Base-by-base conservation (phyloP, 1,140 invertebrate genomes). In the Aphis gossypii region DNA sequence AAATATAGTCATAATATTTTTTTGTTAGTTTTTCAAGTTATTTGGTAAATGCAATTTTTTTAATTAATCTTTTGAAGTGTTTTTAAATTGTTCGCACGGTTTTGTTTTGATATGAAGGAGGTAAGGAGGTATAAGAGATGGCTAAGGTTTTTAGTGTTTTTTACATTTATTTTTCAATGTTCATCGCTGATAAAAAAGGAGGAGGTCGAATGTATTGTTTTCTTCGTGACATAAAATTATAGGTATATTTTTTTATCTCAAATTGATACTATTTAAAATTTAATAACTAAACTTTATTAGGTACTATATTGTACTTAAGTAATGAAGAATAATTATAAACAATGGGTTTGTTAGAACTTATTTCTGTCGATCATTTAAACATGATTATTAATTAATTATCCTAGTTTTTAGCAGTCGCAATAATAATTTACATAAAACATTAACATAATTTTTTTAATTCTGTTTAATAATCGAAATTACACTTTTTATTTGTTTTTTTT, bases 241-340 rank as follows among this genome's bases (percentile, higher is more conserved):
- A 41, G 38, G 3, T 46, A 86, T 44, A 35, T 30, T 48, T 25
- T 46, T 87, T 87, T n/a, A 41, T 87, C 38, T 87, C 30, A n/a
- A 46, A 87, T 46, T 20, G 48, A 30, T 51, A 21, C 46, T n/a
- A 88, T 88, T 88, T 88, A 88, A 88, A 51, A 51, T 88, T 51
- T 21, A 48, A 88, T 83, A 83, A 88, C 30, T 35, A 7, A n/a
- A 87, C 44, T 46, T 87, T 88, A 88, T 88, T 51, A 20, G 60
- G 30, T 68, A 68, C 60, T 68, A 7, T 21, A 51, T 48, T 88
- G 6, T 88, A 88, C 25, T 30, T 25, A 20, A 9, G 48, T n/a
- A n/a, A 41, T 68, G n/a, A 30, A n/a, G 6, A 87, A n/a, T 87
- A 87, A n/a, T 87, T 83, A 38, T 83, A 21, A 83, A 83, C 82